These are phyloP conservation scores for Chironomus riparius DNA, from an alignment of 2,888 invertebrate species.

Conservation along the genomic window DNA sequence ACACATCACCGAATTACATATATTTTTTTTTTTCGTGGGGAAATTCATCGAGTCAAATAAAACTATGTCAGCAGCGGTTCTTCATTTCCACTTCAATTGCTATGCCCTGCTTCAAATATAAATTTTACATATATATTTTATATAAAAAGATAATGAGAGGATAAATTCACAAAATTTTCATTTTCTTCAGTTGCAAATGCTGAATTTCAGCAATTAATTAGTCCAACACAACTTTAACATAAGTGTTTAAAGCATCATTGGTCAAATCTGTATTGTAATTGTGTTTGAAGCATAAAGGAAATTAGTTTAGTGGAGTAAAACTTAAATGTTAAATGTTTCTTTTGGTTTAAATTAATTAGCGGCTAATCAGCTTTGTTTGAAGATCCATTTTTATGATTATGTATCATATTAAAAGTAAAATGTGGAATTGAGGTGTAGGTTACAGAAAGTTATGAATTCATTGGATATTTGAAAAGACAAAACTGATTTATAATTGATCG, in stretches of 20 bases:
- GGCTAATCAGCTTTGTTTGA: neutral
- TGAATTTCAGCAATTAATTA: neutral
- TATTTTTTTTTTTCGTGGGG: neutral
- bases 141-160: neutral
- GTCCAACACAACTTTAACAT: neutral
- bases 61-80: constrained; percentile 24
- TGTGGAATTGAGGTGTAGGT: too few species aligned
- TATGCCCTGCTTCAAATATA: neutral
- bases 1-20: neutral
- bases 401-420: too few species aligned
- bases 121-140: neutral
- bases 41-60: constrained; percentile 2
- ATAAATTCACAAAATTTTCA: neutral
- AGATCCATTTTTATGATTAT: too few species aligned
- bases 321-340: neutral
- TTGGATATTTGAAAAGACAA: too few species aligned
- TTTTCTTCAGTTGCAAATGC: neutral
- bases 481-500: too few species aligned
- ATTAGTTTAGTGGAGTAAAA: constrained; percentile 1
- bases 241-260: neutral
- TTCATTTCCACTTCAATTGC: constrained; percentile 10
- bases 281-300: neutral
- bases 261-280: neutral
- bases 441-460: too few species aligned
- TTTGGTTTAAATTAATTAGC: neutral